Evolutionary conservation across 2,797 vertebrate species (phyloP), one percentile per base, ranked within the genome.

Genomic region (Intellagama lesueurii): DNA sequence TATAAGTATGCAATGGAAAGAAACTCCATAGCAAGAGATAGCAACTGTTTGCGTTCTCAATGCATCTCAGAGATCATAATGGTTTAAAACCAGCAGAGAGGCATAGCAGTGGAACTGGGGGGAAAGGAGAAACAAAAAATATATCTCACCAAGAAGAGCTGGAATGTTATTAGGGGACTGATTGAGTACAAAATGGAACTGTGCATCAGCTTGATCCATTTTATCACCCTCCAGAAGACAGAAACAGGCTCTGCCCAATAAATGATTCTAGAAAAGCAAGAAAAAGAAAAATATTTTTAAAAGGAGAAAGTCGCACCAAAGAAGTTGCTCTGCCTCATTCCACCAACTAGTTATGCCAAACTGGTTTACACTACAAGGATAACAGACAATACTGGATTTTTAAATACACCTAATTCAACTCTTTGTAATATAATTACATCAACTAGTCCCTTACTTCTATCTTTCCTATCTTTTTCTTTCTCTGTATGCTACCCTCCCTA

Each of bases 91-190:
- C 5, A 30, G 64, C 19, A 69, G 2, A 26, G 7, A 1, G 32
- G 6, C 22, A 44, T 11, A 66, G 4, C 44, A 56, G 60, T 81
- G 17, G n/a, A 1, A 44, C 47, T 17, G 16, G 11, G 14, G 26
- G 11, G 12, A 32, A 44, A 11, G 24, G 32, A 80, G 19, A 88
- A 32, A 35, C 68, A 90, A 1, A 68, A 91, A 60, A 88, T 81
- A 26, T 7, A 6, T 93, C 97, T 95, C 96, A 97, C 99, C 99
- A 0, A 99, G 98, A 92, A 99, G 97, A 60, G 99, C 99, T 88
- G 99, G 99, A 94, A 99, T 99, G 96, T 99, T 99, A 97, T 99
- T 99, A 91, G 99, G 99, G 92, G 99, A 99, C 96, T 99, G 99
- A 95, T 99, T 99, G 88, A 99, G 98, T 88, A 99, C 99, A 47